phyloP scores from a whole-genome alignment of 2,113 vertebrate genomes.

The Pelmatolapia mariae region DNA sequence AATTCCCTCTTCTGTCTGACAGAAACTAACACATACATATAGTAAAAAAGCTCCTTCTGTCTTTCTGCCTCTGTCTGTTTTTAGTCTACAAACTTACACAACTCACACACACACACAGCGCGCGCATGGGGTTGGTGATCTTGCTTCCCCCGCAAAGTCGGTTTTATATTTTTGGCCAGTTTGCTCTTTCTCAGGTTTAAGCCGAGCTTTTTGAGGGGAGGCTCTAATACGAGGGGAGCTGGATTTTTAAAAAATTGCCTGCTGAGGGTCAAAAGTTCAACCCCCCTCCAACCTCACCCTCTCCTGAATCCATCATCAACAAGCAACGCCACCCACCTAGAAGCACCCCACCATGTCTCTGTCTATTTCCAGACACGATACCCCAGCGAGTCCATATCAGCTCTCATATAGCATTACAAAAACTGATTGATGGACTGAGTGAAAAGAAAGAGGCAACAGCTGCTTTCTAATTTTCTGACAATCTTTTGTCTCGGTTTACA shows the following conservation, averaged over 20 bases:
- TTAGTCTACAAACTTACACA: neutral
- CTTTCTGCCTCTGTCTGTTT: neutral
- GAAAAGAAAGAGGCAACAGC: slow-evolving; percentile 12
- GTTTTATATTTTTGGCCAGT: slow-evolving; percentile 44
- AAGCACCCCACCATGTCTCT: neutral
- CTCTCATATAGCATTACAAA: slow-evolving; percentile 38
- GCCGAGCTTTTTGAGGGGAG: neutral
- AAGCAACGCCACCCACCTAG: neutral
- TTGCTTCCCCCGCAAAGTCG: slow-evolving; percentile 7
- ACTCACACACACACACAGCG: neutral
- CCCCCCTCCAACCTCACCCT: neutral
- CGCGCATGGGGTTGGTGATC: neutral
- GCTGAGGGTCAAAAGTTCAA: slow-evolving; percentile 43
- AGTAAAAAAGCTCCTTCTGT: slow-evolving; percentile 10
- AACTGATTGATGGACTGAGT: slow-evolving; percentile 25
- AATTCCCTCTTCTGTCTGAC: slow-evolving; percentile 7
- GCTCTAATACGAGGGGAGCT: neutral
- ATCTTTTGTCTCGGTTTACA: neutral
- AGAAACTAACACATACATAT: neutral
- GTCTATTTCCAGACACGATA: neutral
- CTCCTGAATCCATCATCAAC: neutral
- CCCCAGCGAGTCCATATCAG: slow-evolving; percentile 9
- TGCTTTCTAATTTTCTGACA: neutral
- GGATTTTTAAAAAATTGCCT: neutral
- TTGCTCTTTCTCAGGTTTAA: slow-evolving; percentile 5